Evolutionary conservation across 1,140 invertebrate species (phyloP).

Genomic region (Drosophila persimilis): DNA sequence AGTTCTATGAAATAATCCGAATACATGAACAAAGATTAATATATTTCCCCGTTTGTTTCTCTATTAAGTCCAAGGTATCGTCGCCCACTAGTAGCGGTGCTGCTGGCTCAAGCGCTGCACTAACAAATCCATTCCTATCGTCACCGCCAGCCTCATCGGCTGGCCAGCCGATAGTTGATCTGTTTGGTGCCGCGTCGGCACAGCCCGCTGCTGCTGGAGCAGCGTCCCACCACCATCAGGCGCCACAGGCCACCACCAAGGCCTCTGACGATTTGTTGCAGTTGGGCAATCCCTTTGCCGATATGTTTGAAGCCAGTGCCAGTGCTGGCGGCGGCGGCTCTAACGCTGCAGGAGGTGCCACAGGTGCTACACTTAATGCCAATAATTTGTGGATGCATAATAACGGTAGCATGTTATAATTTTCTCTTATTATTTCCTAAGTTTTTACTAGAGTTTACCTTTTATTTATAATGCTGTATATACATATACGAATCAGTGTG

Average conservation of each 20-base stretch:
- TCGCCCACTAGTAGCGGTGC: conserved; percentile 86
- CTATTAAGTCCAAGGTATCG: conserved; percentile 89
- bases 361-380: conserved; percentile 82
- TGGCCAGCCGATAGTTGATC: conserved; percentile 88
- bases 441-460: conserved; percentile 46
- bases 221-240: conserved; percentile 37
- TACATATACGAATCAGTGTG: conserved; percentile 41
- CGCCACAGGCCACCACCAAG: conserved; percentile 85
- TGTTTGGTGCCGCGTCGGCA: conserved; percentile 88
- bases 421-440: conserved; percentile 66
- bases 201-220: conserved; percentile 77
- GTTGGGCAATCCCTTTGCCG: conserved; percentile 95
- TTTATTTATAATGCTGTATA: conserved; percentile 47
- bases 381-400: conserved; percentile 88
- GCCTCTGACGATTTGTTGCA: conserved; percentile 95
- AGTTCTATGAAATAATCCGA: conserved; percentile 29
- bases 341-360: conserved; percentile 81
- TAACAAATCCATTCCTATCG: conserved; percentile 94
- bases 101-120: conserved; percentile 85
- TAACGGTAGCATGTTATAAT: conserved; percentile 85
- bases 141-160: conserved; percentile 85
- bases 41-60: conserved; percentile 22
- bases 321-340: conserved; percentile 82
- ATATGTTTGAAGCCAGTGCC: conserved; percentile 88
- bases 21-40: conserved; percentile 24